These are phyloP conservation scores for Meriones psammophilus DNA, from an alignment of 2,797 vertebrate genomes.

Conservation along the genomic window DNA sequence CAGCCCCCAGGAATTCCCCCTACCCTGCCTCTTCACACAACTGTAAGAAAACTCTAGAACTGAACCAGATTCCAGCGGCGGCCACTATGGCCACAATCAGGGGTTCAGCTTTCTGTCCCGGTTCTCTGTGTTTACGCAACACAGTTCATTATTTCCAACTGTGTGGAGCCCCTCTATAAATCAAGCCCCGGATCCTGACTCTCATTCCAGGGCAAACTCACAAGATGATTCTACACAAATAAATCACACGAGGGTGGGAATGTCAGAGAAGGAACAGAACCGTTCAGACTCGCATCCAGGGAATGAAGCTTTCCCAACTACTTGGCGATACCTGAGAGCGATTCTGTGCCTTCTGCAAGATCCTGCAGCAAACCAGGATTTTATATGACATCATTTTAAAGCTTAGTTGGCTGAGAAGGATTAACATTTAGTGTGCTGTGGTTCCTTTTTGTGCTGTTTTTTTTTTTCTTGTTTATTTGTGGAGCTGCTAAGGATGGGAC, in stretches of 20 bases:
- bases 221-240: constrained; percentile 60
- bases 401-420: not conserved
- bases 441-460: not conserved
- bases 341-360: not conserved
- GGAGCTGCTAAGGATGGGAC: not conserved
- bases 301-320: not conserved
- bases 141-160: constrained; percentile 78
- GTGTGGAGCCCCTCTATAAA: constrained; percentile 70
- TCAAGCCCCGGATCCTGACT: constrained; percentile 71
- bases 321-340: not conserved
- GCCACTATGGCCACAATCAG: not conserved
- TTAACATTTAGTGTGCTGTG: not conserved
- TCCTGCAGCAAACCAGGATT: not conserved
- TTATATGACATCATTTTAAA: constrained; percentile 45
- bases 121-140: constrained; percentile 69
- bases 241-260: constrained; percentile 71
- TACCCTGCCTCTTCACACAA: accelerated
- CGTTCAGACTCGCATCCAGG: not conserved
- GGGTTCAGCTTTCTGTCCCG: constrained; percentile 52
- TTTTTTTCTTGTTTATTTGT: not conserved
- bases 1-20: not conserved
- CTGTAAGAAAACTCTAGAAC: not conserved
- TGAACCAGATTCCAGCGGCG: not conserved
- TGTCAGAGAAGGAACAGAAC: not conserved
- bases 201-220: constrained; percentile 64